Evolutionary conservation across 2,888 invertebrate genomes (phyloP), one percentile per base, ranked within the genome.

Genomic region (Atrina japonica): DNA sequence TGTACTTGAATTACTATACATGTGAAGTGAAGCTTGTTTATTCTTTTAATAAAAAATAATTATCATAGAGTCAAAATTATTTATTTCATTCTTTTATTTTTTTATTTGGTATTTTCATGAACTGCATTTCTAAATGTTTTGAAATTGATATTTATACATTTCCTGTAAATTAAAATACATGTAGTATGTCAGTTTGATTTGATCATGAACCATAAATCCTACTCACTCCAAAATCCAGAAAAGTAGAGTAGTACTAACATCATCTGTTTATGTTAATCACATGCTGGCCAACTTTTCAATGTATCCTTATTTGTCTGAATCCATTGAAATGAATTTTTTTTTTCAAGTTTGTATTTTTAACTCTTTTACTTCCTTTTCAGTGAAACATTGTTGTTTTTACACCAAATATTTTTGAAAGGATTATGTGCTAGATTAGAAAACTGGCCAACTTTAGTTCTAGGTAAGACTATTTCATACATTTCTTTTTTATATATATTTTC

Each of bases 341-440:
- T 6, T 63, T 27, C 3, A 30, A 43, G 16, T 56, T 30, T 56
- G 18, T 45, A 11, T 53, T 66, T n/a, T n/a, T n/a, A n/a, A n/a
- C n/a, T n/a, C n/a, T n/a, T n/a, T 43, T 25, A 47, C 55, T 61
- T 67, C 30, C 56, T 21, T 88, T 88, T 55, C 87, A 92, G 95
- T 87, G 97, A 97, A 91, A 97, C 97, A 0, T 94, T 97, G 67
- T 92, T 97, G 83, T 97, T 97, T 91, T 93, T 97, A 29, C 97
- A 97, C 90, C 97, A 97, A 92, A 97, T 97, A 86, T 97, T 97
- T 91, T 93, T 97, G 87, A 97, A 97, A 91, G 97, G 97, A 40
- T 93, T 97, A 53, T 96, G 96, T 5, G 96, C 96, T 0, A 93
- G 97, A 70, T 94, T 97, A 93, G 97, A 97, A 90, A 96, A 95